Conservation (phyloP, 2,797 vertebrate genomes). For the Scolopax rusticola region DNA sequence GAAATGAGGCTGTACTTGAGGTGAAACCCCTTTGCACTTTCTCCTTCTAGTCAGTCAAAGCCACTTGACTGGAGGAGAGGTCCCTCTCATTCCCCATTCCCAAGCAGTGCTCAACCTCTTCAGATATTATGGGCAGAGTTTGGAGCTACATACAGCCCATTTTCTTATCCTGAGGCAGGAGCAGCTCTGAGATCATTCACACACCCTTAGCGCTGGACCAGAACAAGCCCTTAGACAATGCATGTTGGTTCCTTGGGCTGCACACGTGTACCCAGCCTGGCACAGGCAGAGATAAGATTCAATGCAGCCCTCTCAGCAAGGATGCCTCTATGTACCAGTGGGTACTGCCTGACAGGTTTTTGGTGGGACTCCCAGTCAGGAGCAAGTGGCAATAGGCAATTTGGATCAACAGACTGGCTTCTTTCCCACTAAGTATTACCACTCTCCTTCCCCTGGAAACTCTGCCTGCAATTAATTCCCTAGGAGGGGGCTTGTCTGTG, state of each 20-base stretch:
- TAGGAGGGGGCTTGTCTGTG: slow-evolving; percentile 44
- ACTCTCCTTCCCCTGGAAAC: background rate
- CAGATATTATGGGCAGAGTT: background rate
- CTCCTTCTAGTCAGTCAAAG: background rate
- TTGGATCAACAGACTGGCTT: background rate
- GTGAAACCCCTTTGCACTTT: background rate
- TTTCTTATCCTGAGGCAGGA: background rate
- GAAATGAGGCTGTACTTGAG: background rate
- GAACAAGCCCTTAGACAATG: background rate
- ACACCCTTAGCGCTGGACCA: background rate
- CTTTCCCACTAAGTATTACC: background rate
- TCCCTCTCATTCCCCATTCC: background rate
- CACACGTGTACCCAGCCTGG: background rate
- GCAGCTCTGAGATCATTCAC: background rate
- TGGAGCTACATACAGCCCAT: background rate
- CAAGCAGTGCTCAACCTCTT: background rate
- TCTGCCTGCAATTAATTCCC: slow-evolving; percentile 70
- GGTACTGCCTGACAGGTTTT: background rate
- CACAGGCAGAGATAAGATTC: background rate
- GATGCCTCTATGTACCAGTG: background rate
- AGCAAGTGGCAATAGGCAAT: background rate
- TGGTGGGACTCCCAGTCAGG: background rate
- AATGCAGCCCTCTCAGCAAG: background rate
- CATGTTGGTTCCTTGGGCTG: background rate
- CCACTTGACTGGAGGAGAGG: background rate